phyloP scores from a whole-genome alignment of 2,113 vertebrate species.

The Colius striatus region DNA sequence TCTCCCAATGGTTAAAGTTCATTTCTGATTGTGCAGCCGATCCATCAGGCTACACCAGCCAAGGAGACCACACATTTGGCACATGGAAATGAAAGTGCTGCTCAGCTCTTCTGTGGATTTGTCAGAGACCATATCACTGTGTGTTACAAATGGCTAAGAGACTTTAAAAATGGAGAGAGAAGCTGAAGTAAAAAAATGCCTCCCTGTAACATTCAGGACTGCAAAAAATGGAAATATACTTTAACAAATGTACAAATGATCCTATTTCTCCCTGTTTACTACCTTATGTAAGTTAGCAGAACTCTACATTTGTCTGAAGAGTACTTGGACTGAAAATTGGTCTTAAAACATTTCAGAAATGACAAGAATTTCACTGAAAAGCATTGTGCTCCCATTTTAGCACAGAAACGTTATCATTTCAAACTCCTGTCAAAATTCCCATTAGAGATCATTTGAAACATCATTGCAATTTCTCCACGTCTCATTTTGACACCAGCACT shows the following conservation, averaged over 20 bases:
- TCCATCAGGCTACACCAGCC: background rate
- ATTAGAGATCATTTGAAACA: slow-evolving; percentile 39
- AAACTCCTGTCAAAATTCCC: slow-evolving; percentile 52
- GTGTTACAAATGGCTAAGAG: background rate
- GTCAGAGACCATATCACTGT: background rate
- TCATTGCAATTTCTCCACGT: background rate
- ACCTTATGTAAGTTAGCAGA: background rate
- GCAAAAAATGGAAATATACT: background rate
- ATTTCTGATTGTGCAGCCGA: background rate
- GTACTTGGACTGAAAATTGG: slow-evolving; percentile 23
- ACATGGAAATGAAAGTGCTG: background rate
- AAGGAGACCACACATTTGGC: background rate
- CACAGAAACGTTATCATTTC: background rate
- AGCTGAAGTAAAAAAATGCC: background rate
- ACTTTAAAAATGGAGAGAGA: background rate
- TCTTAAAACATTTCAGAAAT: slow-evolving; percentile 38
- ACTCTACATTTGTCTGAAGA: background rate
- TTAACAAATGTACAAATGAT: background rate
- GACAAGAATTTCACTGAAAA: slow-evolving; percentile 13
- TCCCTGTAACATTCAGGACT: background rate
- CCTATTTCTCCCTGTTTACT: slow-evolving; percentile 5
- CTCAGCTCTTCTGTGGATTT: background rate
- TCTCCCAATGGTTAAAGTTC: background rate
- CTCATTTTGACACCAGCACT: background rate
- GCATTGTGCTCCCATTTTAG: slow-evolving; percentile 15